A percentile compares a stretch with the other conserved stretches of the same genome.
phyloP scores from a whole-genome alignment of 2,888 invertebrate genomes.

The Congeria kusceri region DNA sequence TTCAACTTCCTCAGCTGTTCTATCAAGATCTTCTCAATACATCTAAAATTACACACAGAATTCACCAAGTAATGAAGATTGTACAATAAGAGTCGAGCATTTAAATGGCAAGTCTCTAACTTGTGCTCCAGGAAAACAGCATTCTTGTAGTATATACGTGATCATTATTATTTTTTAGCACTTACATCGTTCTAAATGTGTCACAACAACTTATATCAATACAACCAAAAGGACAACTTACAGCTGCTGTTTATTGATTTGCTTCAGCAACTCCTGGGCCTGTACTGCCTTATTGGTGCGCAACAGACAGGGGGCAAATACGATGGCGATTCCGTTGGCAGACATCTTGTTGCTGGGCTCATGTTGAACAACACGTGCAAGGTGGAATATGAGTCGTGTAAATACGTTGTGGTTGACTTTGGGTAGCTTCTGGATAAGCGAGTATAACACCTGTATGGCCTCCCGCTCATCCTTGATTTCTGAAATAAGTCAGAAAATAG shows the following conservation, averaged over 20 bases:
- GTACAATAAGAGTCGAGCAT: too few relatives aligned
- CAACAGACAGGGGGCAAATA: slow-evolving; percentile 97
- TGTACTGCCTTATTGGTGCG: slow-evolving; percentile 94
- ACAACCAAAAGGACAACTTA: too few relatives aligned
- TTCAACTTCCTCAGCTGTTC: slow-evolving; percentile 94
- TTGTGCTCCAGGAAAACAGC: too few relatives aligned
- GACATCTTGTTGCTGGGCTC: slow-evolving; percentile 97
- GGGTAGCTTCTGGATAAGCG: slow-evolving; percentile 91
- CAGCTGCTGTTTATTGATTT: slow-evolving; percentile 94
- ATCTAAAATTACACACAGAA: slow-evolving; percentile 82
- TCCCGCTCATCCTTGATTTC: slow-evolving; percentile 93
- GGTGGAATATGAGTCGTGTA: slow-evolving; percentile 96
- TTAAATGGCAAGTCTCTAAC: too few relatives aligned
- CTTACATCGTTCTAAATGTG: too few relatives aligned
- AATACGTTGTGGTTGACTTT: slow-evolving; percentile 95
- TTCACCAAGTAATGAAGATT: too few relatives aligned
- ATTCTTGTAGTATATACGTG: too few relatives aligned
- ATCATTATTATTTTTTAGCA: too few relatives aligned
- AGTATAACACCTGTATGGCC: slow-evolving; percentile 83
- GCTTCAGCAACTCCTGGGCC: slow-evolving; percentile 95
- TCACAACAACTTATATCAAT: too few relatives aligned
- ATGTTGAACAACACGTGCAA: slow-evolving; percentile 94
- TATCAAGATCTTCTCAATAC: slow-evolving; percentile 95
- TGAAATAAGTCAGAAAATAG: slow-evolving; percentile 60
- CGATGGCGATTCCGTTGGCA: slow-evolving; percentile 95